Base-by-base conservation (phyloP, 2,888 invertebrate species). In the Zaprionus lineosus region DNA sequence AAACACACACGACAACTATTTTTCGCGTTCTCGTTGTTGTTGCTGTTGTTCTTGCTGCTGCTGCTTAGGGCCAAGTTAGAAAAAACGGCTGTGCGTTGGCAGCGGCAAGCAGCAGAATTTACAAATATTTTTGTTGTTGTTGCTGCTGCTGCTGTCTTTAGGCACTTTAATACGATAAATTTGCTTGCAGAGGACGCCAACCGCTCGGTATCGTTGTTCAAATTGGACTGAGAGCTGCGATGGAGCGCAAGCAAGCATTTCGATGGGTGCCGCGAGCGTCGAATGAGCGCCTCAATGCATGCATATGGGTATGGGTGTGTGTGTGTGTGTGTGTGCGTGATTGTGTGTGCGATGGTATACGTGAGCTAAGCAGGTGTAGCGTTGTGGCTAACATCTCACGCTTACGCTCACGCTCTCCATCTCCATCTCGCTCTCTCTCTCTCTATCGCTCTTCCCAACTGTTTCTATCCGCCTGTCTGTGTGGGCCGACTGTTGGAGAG, bases 121-220 rank as follows among this genome's bases (percentile, higher is more conserved):
- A 71, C 68, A 74, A 78, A 74, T 72, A 7, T 48, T 34, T 39
- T 43, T n/a, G 24, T 11, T 44, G 39, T 31, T 58, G 34, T 19
- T 66, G 43, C 29, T 48, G 59, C 65, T 72, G 44, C 52, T 57
- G 40, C 50, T 72, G 53, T 61, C 62, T 55, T 64, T 46, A 9
- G 57, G 50, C 63, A 63, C 53, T 53, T 43, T 52, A 58, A 68
- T 58, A 60, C 72, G 64, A 56, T n/a, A 24, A 53, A 64, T 58
- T 55, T 72, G 58, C 60, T 72, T 68, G 72, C 72, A 72, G 65
- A 78, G 74, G 74, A 82, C 82, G 78, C 52, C 86, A 76, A 88
- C 88, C 88, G 86, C 87, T 87, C 89, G 86, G 88, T 83, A 86
- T 86, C 88, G 88, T 83, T 76, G 88, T 87, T 88, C 82, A 88